These are phyloP conservation scores for Neotoma lepida DNA, from an alignment of 2,113 vertebrate genomes.

Conservation along the genomic window DNA sequence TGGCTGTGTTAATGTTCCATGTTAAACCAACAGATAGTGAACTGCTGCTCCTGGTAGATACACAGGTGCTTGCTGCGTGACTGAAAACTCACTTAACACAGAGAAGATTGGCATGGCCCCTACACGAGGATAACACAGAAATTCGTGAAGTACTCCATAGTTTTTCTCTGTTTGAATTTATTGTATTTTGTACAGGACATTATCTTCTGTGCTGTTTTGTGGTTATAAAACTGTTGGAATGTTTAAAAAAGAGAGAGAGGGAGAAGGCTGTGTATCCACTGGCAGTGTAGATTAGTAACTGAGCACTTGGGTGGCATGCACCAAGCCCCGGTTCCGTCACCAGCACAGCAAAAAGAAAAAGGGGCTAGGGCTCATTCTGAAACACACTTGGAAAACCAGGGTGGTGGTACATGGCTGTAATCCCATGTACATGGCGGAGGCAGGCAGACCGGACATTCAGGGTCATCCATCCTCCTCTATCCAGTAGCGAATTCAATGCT, in stretches of 20 bases:
- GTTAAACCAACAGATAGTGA: neutral
- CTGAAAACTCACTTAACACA: neutral
- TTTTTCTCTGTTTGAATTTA: neutral
- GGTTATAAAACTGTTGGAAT: neutral
- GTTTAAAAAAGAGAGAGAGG: neutral
- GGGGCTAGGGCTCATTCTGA: neutral
- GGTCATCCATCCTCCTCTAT: neutral
- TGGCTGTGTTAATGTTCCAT: neutral
- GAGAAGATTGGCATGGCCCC: too few species aligned
- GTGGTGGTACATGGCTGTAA: neutral
- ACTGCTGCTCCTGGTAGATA: neutral
- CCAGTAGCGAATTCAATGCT: neutral
- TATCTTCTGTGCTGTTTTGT: neutral
- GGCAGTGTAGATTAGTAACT: neutral
- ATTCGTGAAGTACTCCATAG: neutral
- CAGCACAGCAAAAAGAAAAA: neutral
- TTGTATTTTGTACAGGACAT: neutral
- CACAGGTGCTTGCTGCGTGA: neutral
- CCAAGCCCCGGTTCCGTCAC: neutral
- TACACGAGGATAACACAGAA: neutral
- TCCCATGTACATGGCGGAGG: too few species aligned
- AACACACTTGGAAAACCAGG: neutral
- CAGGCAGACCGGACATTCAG: neutral
- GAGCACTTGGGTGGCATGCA: neutral
- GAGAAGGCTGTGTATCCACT: neutral